phyloP scores from a whole-genome alignment of 2,797 vertebrate genomes.

The Cossypha dichroa region DNA sequence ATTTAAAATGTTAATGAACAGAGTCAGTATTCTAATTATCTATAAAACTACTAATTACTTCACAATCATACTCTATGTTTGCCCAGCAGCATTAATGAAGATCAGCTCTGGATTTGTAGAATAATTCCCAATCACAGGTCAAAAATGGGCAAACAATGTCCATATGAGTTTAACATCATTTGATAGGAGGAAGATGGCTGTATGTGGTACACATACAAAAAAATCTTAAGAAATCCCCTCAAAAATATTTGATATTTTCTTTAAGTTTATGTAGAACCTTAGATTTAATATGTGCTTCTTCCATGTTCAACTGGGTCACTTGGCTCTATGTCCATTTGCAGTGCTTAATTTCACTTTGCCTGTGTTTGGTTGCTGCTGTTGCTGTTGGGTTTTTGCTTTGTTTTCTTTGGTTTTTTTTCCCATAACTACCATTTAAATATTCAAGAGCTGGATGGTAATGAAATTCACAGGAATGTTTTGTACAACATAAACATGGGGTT shows the following conservation, averaged over 20 bases:
- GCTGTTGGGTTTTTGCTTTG: background rate
- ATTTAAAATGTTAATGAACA: conserved; percentile 86
- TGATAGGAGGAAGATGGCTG: background rate
- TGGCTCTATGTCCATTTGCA: background rate
- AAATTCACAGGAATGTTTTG: background rate
- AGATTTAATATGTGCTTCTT: background rate
- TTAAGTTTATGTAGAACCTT: background rate
- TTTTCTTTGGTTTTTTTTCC: accelerated
- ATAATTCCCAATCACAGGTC: background rate
- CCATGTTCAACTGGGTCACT: accelerated
- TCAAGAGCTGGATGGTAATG: background rate
- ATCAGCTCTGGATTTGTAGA: background rate
- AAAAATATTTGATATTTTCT: background rate
- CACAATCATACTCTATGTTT: conserved; percentile 22
- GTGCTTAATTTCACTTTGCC: background rate
- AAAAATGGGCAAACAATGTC: background rate
- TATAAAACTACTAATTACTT: conserved; percentile 77
- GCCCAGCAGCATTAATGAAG: background rate
- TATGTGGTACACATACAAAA: background rate
- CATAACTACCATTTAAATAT: background rate
- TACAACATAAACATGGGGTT: background rate
- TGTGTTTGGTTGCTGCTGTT: background rate
- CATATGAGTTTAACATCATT: background rate
- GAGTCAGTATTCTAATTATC: conserved; percentile 80
- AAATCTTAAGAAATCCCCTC: background rate